These are phyloP conservation scores for Paraescarpia echinospica DNA, from an alignment of 1,140 invertebrate species.

Conservation along the genomic window DNA sequence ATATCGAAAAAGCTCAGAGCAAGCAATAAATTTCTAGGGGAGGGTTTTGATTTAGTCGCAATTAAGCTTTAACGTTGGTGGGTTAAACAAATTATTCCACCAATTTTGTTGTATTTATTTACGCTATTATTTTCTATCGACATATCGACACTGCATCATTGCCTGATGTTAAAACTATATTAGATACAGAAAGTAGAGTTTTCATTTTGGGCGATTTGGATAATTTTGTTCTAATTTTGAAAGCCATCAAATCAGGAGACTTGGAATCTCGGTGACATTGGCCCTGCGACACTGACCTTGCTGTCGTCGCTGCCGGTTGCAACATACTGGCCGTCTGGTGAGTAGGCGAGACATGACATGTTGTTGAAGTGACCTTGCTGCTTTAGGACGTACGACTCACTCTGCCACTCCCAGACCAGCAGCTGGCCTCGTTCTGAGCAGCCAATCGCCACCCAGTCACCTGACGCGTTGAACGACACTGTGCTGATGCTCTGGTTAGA, in stretches of 20 bases:
- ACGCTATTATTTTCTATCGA: too few relatives aligned
- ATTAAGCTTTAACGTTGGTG: too few relatives aligned
- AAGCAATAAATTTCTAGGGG: too few relatives aligned
- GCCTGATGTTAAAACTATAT: too few relatives aligned
- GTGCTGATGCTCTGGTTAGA: constrained; percentile 75
- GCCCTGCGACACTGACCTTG: constrained; percentile 65
- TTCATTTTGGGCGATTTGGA: too few relatives aligned
- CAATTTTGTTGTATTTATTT: too few relatives aligned
- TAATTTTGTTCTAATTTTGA: too few relatives aligned
- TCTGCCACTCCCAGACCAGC: constrained; percentile 98
- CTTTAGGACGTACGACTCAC: constrained; percentile 97
- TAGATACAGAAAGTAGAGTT: too few relatives aligned
- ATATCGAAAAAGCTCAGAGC: neutral
- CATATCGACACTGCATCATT: too few relatives aligned
- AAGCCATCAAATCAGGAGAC: too few relatives aligned
- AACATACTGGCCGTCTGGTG: constrained; percentile 85
- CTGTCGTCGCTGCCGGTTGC: constrained; percentile 93
- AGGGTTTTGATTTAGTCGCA: too few relatives aligned
- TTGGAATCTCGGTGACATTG: neutral
- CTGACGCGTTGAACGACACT: constrained; percentile 78
- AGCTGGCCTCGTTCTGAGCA: constrained; percentile 82
- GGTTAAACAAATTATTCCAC: too few relatives aligned
- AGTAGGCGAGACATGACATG: constrained; percentile 86
- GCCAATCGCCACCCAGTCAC: constrained; percentile 91
- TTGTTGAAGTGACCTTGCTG: constrained; percentile 91